Evolutionary conservation across 2,888 invertebrate species (phyloP).

Genomic region (Polydrusus pterygomalis): DNA sequence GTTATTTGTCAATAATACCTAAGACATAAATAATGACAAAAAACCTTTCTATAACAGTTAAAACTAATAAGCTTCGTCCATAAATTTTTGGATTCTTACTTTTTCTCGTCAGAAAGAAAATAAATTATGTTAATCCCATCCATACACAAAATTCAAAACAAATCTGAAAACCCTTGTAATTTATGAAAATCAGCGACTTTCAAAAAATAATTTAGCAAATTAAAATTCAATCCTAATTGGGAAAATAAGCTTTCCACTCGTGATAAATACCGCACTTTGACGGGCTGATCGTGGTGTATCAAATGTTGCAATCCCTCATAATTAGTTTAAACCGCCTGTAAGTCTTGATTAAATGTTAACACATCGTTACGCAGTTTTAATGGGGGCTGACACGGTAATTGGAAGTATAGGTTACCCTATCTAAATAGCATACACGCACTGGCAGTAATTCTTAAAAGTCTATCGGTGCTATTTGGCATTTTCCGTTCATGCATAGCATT

Average conservation of each 20-base stretch:
- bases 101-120: too few species aligned
- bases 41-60: too few species aligned
- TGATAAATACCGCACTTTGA: conserved; percentile 2
- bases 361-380: conserved; percentile 27
- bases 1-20: too few species aligned
- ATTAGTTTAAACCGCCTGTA: conserved; percentile 19
- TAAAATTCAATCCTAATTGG: not conserved
- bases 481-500: too few species aligned
- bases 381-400: conserved; percentile 15
- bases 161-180: not conserved
- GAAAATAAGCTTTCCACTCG: not conserved
- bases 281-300: conserved; percentile 16
- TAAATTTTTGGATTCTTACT: too few species aligned
- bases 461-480: too few species aligned
- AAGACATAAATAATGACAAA: too few species aligned
- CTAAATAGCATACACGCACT: not conserved
- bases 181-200: not conserved
- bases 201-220: not conserved
- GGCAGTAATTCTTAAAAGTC: not conserved
- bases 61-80: too few species aligned
- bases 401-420: conserved; percentile 5
- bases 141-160: not conserved
- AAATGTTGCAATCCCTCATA: conserved; percentile 31
- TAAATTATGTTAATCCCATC: too few species aligned
- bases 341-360: conserved; percentile 20